Percentiles rank a stretch among this genome's conserved stretches.
phyloP scores from a whole-genome alignment of 1,140 invertebrate species.

The Zaprionus lachaisei region DNA sequence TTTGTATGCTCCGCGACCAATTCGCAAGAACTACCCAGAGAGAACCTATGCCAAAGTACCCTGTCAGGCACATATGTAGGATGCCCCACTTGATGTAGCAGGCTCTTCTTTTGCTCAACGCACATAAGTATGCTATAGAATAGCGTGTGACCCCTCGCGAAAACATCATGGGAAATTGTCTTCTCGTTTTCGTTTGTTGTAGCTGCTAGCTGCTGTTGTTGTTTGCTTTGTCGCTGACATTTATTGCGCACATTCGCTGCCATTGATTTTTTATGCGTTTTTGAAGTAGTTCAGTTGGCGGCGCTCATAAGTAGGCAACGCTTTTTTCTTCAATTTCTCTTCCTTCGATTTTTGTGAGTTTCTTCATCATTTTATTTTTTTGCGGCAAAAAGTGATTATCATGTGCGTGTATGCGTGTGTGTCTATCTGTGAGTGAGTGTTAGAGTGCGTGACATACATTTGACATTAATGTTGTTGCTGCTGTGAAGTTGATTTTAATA shows the following conservation, averaged over 20 bases:
- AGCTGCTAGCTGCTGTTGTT: conserved; percentile 17
- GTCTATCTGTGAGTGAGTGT: conserved; percentile 12
- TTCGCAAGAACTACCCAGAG: conserved; percentile 13
- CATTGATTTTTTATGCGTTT: conserved; percentile 81
- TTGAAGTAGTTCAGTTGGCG: conserved; percentile 69
- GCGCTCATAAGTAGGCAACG: conserved; percentile 63
- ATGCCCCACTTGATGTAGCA: conserved; percentile 7
- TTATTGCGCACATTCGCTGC: conserved; percentile 77
- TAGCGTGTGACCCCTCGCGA: conserved; percentile 26
- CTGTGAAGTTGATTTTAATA: conserved; percentile 67
- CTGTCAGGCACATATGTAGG: neutral
- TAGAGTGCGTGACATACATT: conserved; percentile 34
- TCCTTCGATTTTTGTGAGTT: conserved; percentile 48
- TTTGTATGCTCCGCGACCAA: conserved; percentile 52
- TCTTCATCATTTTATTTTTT: conserved; percentile 29
- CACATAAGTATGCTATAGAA: conserved; percentile 64
- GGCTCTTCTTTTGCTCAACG: conserved; percentile 28
- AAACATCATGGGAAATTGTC: conserved; percentile 66
- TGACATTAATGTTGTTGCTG: conserved; percentile 52
- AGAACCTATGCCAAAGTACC: neutral
- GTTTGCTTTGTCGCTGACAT: conserved; percentile 66
- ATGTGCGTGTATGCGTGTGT: conserved; percentile 16
- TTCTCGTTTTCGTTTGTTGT: conserved; percentile 29
- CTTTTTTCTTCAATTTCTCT: conserved; percentile 57
- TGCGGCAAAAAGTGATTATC: conserved; percentile 39